Percentiles rank a stretch among this genome's conserved stretches.
Evolutionary conservation across 2,113 vertebrate genomes (phyloP).

Genomic region (Aramus guarauna): DNA sequence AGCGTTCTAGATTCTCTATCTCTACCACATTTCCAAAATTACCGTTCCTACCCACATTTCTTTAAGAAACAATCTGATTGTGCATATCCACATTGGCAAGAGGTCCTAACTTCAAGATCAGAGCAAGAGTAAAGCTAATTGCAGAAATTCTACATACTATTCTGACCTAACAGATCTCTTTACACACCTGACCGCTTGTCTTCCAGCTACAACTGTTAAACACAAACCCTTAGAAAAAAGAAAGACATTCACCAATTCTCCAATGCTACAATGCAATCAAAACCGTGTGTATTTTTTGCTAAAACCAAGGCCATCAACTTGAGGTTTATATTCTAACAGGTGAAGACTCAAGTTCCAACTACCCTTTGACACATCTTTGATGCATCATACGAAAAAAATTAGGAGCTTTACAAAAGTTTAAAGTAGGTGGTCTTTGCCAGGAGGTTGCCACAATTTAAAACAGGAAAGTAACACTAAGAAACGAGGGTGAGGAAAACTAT

Average conservation of each 20-base stretch:
- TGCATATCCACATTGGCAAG: neutral
- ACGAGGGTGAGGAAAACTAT: neutral
- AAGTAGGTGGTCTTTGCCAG: neutral
- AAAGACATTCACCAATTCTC: neutral
- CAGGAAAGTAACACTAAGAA: neutral
- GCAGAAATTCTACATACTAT: neutral
- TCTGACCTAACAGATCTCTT: neutral
- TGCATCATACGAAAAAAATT: neutral
- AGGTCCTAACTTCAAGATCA: neutral
- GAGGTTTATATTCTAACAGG: neutral
- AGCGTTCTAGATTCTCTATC: neutral
- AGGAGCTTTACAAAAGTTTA: neutral
- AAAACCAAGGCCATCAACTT: neutral
- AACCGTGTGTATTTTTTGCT: neutral
- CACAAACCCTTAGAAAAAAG: neutral
- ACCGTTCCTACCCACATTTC: neutral
- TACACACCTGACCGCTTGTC: neutral
- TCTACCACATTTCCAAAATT: neutral
- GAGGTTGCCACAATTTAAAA: neutral
- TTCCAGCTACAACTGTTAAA: neutral
- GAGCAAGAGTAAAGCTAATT: neutral
- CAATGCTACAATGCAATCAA: neutral
- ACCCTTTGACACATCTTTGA: neutral
- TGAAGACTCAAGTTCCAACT: neutral
- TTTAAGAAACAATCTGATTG: neutral